phyloP scores from a whole-genome alignment of 2,113 vertebrate species.

The Saguinus imperator region DNA sequence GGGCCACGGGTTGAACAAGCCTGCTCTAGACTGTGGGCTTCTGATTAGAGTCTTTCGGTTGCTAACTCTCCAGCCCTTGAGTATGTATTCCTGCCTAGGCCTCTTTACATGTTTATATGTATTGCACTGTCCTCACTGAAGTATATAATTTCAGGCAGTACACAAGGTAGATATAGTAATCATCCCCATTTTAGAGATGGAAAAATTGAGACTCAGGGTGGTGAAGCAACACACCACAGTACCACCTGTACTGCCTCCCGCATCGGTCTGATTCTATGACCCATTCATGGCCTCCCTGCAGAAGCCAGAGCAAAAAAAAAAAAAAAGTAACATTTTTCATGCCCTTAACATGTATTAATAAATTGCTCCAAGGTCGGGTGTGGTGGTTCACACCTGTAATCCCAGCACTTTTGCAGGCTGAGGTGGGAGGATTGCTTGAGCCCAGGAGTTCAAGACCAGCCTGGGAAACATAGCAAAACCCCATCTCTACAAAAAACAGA shows the following conservation, averaged over 20 bases:
- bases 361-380: neutral
- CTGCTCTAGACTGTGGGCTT: neutral
- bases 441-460: too few species aligned
- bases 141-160: neutral
- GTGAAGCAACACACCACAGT: neutral
- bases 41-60: neutral
- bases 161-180: neutral
- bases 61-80: neutral
- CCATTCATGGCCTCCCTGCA: neutral
- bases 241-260: neutral
- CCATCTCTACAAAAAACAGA: too few species aligned
- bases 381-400: too few species aligned
- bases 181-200: neutral
- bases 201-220: neutral
- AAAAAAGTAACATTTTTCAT: neutral
- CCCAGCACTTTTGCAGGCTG: too few species aligned
- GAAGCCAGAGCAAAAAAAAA: neutral
- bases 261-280: neutral
- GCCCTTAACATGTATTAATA: too few species aligned
- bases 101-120: neutral
- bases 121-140: neutral
- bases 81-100: neutral
- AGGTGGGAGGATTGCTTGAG: too few species aligned
- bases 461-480: too few species aligned
- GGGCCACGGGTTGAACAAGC: too few species aligned